Conservation (phyloP, 2,888 invertebrate species). For the Eristalis pertinax region DNA sequence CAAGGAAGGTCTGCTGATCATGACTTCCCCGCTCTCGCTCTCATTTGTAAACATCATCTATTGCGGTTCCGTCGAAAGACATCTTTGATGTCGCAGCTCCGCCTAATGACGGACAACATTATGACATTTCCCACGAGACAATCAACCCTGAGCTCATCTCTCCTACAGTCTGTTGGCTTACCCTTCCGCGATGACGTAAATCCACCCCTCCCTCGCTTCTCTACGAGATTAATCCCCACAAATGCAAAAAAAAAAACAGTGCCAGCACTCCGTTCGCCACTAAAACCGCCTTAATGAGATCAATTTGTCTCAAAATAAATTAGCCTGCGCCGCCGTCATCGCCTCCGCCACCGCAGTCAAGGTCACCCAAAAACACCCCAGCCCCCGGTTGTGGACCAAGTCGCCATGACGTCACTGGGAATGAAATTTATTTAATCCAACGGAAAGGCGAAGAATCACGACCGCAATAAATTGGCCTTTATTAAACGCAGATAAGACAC, state of each 20-base stretch:
- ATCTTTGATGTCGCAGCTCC: neutral
- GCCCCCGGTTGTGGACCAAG: neutral
- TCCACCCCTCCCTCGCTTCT: neutral
- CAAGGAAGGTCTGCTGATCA: no score
- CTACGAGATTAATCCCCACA: neutral
- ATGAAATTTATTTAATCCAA: slow-evolving; percentile 26
- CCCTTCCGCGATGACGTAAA: neutral
- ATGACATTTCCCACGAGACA: neutral
- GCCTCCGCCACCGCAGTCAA: neutral
- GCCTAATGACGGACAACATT: neutral
- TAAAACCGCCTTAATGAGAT: slow-evolving; percentile 18
- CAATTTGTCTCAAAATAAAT: slow-evolving; percentile 34
- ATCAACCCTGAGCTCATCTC: neutral
- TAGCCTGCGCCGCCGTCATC: neutral
- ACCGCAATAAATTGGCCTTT: slow-evolving; percentile 48
- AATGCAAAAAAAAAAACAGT: neutral
- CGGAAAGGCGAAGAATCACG: slow-evolving; percentile 36
- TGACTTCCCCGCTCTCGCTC: no score
- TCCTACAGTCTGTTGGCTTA: neutral
- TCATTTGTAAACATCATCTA: neutral
- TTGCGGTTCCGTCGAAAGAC: neutral
- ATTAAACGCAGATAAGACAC: slow-evolving; percentile 53
- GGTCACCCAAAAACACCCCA: neutral
- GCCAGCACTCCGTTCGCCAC: neutral
- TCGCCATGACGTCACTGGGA: slow-evolving; percentile 34